Percentiles rank a stretch among this genome's conserved stretches.
These are phyloP conservation scores for Cheilosia impressa DNA, from an alignment of 2,888 invertebrate genomes.

Conservation along the genomic window DNA sequence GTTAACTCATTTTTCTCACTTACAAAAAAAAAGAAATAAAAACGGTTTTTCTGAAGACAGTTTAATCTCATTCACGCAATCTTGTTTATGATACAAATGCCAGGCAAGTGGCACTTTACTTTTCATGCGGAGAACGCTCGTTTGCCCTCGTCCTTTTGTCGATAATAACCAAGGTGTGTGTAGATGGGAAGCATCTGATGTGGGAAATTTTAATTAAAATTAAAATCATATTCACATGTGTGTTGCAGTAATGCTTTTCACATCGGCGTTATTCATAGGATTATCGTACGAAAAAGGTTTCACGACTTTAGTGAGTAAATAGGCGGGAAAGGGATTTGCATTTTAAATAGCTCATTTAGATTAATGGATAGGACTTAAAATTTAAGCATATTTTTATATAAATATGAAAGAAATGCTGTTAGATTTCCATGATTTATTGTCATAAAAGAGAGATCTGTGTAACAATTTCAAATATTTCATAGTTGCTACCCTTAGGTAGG, in stretches of 20 bases:
- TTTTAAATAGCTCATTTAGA: constrained; percentile 5
- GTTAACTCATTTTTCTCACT: constrained; percentile 27
- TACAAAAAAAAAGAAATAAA: background rate
- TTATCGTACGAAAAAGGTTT: constrained; percentile 21
- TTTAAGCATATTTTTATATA: background rate
- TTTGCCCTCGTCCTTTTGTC: constrained; percentile 50
- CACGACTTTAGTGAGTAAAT: background rate
- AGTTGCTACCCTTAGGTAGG: too few species aligned
- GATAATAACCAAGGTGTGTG: constrained; percentile 14
- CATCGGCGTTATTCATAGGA: constrained; percentile 24
- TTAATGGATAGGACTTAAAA: background rate
- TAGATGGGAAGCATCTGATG: constrained; percentile 16
- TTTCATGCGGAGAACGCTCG: constrained; percentile 38
- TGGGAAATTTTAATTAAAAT: constrained; percentile 60
- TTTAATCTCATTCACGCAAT: constrained; percentile 46
- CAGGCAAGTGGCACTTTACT: constrained; percentile 53
- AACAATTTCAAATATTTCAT: too few species aligned
- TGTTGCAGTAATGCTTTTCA: constrained; percentile 43
- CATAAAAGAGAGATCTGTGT: too few species aligned
- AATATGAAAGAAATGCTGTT: too few species aligned
- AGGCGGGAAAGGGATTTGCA: background rate
- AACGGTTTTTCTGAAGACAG: background rate
- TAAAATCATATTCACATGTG: constrained; percentile 35
- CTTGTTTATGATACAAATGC: constrained; percentile 53
- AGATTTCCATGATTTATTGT: too few species aligned